These are phyloP conservation scores for Alcis repandata DNA, from an alignment of 2,888 invertebrate genomes.

Conservation along the genomic window DNA sequence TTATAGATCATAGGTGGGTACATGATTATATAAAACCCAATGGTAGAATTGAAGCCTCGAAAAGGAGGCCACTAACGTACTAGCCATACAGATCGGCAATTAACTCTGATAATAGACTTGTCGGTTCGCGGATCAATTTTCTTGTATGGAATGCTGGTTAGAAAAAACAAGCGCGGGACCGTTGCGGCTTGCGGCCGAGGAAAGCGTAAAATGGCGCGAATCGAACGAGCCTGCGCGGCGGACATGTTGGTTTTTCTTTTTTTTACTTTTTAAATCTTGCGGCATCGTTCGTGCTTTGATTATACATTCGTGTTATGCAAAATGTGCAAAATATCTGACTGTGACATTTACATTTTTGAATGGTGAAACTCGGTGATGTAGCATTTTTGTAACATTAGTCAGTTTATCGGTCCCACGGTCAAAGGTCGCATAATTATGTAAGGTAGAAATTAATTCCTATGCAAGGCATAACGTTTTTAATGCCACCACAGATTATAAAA, in stretches of 20 bases:
- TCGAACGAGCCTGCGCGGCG: slow-evolving; percentile 7
- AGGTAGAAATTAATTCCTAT: slow-evolving; percentile 9
- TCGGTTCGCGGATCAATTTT: slow-evolving; percentile 64
- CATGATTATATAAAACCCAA: no score
- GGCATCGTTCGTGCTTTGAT: background rate
- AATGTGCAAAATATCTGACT: slow-evolving; percentile 12
- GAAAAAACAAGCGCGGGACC: slow-evolving; percentile 72
- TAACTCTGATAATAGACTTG: slow-evolving; percentile 74
- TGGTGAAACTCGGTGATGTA: slow-evolving; percentile 16
- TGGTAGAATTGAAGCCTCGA: slow-evolving; percentile 34
- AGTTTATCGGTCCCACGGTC: slow-evolving; percentile 4
- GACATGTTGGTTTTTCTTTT: slow-evolving; percentile 22
- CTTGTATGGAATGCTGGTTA: slow-evolving; percentile 75
- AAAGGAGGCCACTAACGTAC: slow-evolving; percentile 65
- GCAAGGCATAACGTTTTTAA: background rate
- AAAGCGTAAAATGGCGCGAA: slow-evolving; percentile 76
- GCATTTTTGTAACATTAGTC: slow-evolving; percentile 3
- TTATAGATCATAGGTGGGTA: no score
- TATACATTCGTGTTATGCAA: background rate
- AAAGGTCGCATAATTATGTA: slow-evolving; percentile 4
- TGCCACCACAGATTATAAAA: slow-evolving; percentile 2
- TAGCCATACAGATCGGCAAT: slow-evolving; percentile 74
- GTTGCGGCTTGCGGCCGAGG: slow-evolving; percentile 64
- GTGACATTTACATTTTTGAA: slow-evolving; percentile 10
- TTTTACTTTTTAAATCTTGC: slow-evolving; percentile 7